Base-by-base conservation (phyloP, 1,140 invertebrate genomes). In the Medauroidea extradentata region DNA sequence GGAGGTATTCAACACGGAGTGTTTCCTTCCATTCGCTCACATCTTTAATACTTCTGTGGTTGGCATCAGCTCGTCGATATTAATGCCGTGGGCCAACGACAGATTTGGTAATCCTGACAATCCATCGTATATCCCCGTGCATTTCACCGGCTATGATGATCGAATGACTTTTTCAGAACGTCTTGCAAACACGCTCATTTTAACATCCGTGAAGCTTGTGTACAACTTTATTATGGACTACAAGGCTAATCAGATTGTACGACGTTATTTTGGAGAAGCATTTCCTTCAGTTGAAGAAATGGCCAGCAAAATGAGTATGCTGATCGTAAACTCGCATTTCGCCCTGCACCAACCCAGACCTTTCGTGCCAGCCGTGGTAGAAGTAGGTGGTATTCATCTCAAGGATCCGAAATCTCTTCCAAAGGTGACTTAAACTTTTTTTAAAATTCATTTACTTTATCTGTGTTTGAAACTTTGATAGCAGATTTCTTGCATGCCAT, bases 21-120 rank as follows among this genome's bases (percentile, higher is more conserved):
- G 71, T 54, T 61, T 69, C 42, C 24, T 68, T 4, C 65, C 61
- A 16, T 44, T 74, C 3, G 69, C 76, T 1, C 72, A 83, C 63
- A 64, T 76, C 19, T 53, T 69, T n/a, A 59, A 63, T 27, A 59
- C 64, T 18, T 65, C 67, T 2, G 54, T 64, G 5, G 62, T 73
- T n/a, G 63, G 61, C 7, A 43, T 73, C 8, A 65, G 59, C 23
- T 61, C 70, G 9, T 61, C 65, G 53, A 62, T 51, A 1, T 48
- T 67, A 4, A 29, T 71, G 41, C 80, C 80, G 0, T 68, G 63
- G 65, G 56, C 57, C 25, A 62, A 52, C 46, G 64, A 63, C 2
- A 60, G 60, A 23, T 53, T 67, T 21, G 66, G 68, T 11, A 62
- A 64, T 18, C 59, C 49, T 1, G 53, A 55, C 3, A 70, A 69